Percentiles rank a stretch among this genome's conserved stretches.
These are phyloP conservation scores for Vanessa tameamea DNA, from an alignment of 1,140 invertebrate species.

Conservation along the genomic window DNA sequence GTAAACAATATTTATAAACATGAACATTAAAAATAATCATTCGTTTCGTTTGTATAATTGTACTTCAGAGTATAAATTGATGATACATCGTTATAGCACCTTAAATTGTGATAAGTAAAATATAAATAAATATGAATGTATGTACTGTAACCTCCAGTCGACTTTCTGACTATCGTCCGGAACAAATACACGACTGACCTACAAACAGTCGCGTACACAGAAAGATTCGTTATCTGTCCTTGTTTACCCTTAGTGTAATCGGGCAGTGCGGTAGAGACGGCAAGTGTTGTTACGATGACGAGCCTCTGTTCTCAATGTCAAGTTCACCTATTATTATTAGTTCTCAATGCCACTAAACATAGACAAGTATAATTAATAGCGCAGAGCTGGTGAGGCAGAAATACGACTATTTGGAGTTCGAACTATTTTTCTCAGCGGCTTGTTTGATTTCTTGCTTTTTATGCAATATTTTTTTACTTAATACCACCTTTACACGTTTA, in stretches of 20 bases:
- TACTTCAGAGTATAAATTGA: slow-evolving; percentile 16
- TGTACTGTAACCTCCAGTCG: slow-evolving; percentile 74
- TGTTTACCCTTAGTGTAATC: slow-evolving; percentile 49
- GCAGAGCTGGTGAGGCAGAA: slow-evolving; percentile 49
- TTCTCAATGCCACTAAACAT: slow-evolving; percentile 78
- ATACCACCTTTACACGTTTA: not conserved
- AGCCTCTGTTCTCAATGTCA: slow-evolving; percentile 79
- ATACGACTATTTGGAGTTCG: slow-evolving; percentile 23
- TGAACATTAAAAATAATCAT: not conserved
- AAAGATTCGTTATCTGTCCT: slow-evolving; percentile 65
- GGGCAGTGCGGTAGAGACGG: slow-evolving; percentile 60
- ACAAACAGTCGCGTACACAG: slow-evolving; percentile 73
- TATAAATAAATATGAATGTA: slow-evolving; percentile 65
- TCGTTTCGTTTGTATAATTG: not conserved
- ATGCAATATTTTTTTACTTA: not conserved
- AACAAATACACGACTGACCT: slow-evolving; percentile 79
- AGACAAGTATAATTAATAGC: slow-evolving; percentile 59
- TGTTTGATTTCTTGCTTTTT: not conserved
- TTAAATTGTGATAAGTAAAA: slow-evolving; percentile 51
- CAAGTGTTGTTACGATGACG: slow-evolving; percentile 71
- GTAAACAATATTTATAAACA: not conserved
- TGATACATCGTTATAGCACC: slow-evolving; percentile 21
- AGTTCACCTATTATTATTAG: slow-evolving; percentile 81
- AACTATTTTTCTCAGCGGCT: slow-evolving; percentile 1
- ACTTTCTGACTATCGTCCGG: slow-evolving; percentile 79